phyloP scores from a whole-genome alignment of 2,888 invertebrate genomes.

The Hecatera dysodea region DNA sequence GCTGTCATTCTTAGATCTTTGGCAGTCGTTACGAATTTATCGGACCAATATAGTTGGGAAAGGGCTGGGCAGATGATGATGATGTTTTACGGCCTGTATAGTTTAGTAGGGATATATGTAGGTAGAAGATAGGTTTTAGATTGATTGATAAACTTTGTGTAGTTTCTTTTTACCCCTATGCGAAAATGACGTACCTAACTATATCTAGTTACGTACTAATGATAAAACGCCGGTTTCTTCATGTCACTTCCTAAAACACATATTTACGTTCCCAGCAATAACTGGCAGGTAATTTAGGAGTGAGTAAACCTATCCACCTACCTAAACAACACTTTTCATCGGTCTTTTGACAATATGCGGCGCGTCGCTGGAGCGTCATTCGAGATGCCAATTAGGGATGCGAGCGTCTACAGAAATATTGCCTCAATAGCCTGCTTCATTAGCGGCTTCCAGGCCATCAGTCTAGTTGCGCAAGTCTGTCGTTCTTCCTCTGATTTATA shows the following conservation, averaged over 20 bases:
- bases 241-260: not conserved
- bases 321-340: conserved; percentile 58
- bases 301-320: conserved; percentile 24
- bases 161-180: not conserved
- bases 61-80: too few relatives aligned
- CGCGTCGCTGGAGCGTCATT: conserved; percentile 57
- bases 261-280: not conserved
- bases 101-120: too few relatives aligned
- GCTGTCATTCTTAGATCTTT: too few relatives aligned
- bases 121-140: not conserved
- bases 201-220: not conserved
- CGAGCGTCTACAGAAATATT: conserved; percentile 30
- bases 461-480: conserved; percentile 7
- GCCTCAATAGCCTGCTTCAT: conserved; percentile 41
- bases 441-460: conserved; percentile 31
- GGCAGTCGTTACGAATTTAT: too few relatives aligned
- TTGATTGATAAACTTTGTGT: not conserved
- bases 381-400: conserved; percentile 33
- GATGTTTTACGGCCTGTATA: too few relatives aligned
- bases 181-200: not conserved
- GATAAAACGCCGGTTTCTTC: not conserved
- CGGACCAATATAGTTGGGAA: not conserved
- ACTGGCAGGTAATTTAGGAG: not conserved
- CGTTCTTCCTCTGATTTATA: conserved; percentile 15
- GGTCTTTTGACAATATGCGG: conserved; percentile 69